Evolutionary conservation across 2,888 invertebrate species (phyloP).

Genomic region (Sinodicranocentrus sp.): DNA sequence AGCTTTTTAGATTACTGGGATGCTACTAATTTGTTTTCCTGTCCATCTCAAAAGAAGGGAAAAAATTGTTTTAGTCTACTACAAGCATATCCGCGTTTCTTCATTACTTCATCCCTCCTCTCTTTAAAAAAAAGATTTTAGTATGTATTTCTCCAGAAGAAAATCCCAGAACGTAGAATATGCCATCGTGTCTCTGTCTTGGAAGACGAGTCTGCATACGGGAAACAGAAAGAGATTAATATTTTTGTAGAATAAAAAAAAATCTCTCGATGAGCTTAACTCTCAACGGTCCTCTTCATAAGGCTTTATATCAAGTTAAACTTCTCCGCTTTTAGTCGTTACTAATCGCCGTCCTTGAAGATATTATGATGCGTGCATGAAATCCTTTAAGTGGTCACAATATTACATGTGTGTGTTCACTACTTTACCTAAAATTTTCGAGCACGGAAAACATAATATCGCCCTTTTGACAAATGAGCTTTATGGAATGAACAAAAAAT

Average conservation of each 20-base stretch:
- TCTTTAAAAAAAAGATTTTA: background rate
- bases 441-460: too few relatives aligned
- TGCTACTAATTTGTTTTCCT: constrained; percentile 71
- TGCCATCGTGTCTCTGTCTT: too few relatives aligned
- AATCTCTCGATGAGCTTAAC: constrained; percentile 7
- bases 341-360: constrained; percentile 75
- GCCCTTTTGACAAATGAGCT: constrained; percentile 74
- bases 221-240: constrained; percentile 31
- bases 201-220: too few relatives aligned
- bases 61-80: too few relatives aligned
- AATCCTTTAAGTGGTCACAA: constrained; percentile 20
- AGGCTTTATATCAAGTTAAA: too few relatives aligned
- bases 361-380: constrained; percentile 71
- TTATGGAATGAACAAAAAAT: constrained; percentile 50
- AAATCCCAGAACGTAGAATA: too few relatives aligned
- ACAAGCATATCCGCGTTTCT: too few relatives aligned
- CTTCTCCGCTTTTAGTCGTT: background rate
- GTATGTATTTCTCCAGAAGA: background rate
- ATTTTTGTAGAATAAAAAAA: constrained; percentile 38
- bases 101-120: background rate
- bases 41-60: constrained; percentile 48
- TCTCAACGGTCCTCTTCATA: constrained; percentile 9
- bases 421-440: constrained; percentile 4
- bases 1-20: constrained; percentile 58
- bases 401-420: constrained; percentile 15